Evolutionary conservation across 2,888 invertebrate species (phyloP), one percentile per base, ranked within the genome.

Genomic region (Dasysyrphus tricinctus): DNA sequence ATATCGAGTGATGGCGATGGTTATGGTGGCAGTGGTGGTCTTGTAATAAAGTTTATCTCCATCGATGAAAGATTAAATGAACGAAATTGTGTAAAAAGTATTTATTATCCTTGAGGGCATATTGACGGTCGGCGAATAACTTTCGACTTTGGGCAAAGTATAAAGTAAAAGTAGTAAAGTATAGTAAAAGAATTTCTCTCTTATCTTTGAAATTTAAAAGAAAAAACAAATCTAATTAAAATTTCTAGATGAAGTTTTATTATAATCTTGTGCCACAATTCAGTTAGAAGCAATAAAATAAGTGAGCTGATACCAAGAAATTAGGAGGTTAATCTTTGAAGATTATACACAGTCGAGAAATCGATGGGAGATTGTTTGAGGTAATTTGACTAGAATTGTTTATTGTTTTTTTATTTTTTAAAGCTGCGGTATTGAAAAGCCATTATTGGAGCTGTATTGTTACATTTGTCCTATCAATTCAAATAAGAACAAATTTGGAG

Each of bases 171-270:
- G n/a, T n/a, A 61, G 42, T 44, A 32, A 32, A 32, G 37, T 2
- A 24, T 24, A 63, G 16, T 39, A n/a, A 42, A 61, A 42, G 61
- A 61, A 61, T 67, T 70, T 63, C 34, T 32, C 12, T 59, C 44
- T 65, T 44, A 59, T 57, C 24, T 67, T 59, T 57, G 16, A 47
- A 63, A 63, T 32, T 24, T 29, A 6, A 47, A 16, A 29, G 12
- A 9, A n/a, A 44, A 83, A 85, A 83, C n/a, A 81, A 81, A 81
- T 85, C 63, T 86, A 86, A 86, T 86, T 86, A 86, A 86, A 86
- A 86, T 86, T 63, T 16, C 69, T 81, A 74, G 69, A 81, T 51
- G 44, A 86, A 86, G 85, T 81, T 81, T 70, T 78, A 70, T 70
- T 78, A 70, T 74, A 78, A 63, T n/a, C 16, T 51, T 16, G 37